These are phyloP conservation scores for Ectemnius lituratus DNA, from an alignment of 2,888 invertebrate genomes.

Conservation along the genomic window DNA sequence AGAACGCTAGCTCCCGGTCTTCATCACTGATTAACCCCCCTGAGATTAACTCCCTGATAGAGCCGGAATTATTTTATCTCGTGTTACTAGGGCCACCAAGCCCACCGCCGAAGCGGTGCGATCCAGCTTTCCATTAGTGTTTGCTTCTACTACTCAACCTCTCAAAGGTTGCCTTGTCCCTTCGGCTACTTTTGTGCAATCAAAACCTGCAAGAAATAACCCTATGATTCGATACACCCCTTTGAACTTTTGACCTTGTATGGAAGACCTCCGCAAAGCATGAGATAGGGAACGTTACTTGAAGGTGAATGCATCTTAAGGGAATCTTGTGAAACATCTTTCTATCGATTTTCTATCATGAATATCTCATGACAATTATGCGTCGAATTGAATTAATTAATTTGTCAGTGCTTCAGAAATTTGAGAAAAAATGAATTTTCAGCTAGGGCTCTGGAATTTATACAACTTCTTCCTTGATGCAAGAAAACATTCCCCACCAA, in stretches of 20 bases:
- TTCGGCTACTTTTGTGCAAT: neutral
- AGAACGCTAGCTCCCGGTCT: conserved; percentile 29
- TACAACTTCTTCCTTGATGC: too few species aligned
- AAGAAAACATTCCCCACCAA: too few species aligned
- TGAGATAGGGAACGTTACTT: neutral
- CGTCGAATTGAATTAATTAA: too few species aligned
- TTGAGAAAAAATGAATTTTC: too few species aligned
- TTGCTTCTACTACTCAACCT: conserved; percentile 3
- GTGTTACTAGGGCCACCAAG: conserved; percentile 15
- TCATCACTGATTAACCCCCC: conserved; percentile 56
- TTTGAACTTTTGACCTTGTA: neutral
- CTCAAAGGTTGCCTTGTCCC: neutral
- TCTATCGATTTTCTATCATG: too few species aligned
- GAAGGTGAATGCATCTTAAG: neutral
- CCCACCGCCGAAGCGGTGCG: conserved; percentile 15
- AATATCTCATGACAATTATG: too few species aligned
- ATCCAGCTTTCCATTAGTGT: conserved; percentile 37
- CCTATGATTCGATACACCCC: neutral
- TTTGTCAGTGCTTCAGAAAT: too few species aligned
- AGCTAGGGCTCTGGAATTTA: too few species aligned
- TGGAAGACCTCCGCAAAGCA: too few species aligned
- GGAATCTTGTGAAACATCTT: neutral
- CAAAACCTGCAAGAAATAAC: neutral
- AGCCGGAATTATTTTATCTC: conserved; percentile 58
- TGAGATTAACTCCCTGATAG: conserved; percentile 57